A percentile compares a stretch with the other conserved stretches of the same genome.
These are phyloP conservation scores for Toxotes jaculatrix DNA, from an alignment of 2,113 vertebrate genomes.

Conservation along the genomic window DNA sequence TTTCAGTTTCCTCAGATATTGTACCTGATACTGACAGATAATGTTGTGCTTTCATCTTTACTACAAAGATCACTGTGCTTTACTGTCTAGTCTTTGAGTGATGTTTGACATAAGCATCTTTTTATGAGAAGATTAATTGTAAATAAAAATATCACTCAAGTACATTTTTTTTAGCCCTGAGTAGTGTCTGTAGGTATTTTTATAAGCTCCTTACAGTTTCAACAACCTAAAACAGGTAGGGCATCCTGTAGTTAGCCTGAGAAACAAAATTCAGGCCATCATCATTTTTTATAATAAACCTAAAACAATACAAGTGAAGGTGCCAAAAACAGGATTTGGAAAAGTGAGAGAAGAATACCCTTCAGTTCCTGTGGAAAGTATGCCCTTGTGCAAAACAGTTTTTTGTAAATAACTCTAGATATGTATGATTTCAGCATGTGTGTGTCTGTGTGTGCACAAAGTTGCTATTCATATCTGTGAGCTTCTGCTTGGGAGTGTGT, in stretches of 20 bases:
- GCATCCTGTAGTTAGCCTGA: background rate
- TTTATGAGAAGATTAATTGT: background rate
- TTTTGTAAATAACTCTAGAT: background rate
- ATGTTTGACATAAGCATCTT: background rate
- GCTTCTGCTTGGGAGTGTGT: constrained; percentile 37
- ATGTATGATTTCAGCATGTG: background rate
- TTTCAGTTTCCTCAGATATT: background rate
- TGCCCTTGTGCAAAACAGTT: background rate
- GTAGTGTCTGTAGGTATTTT: background rate
- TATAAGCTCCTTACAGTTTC: too few relatives aligned
- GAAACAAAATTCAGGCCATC: too few relatives aligned
- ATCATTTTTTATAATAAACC: background rate
- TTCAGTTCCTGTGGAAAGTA: background rate
- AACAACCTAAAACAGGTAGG: background rate
- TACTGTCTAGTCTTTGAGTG: background rate
- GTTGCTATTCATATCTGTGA: constrained; percentile 11
- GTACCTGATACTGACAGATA: background rate
- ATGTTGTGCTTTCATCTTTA: background rate
- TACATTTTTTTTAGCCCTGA: background rate
- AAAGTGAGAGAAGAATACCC: too few relatives aligned
- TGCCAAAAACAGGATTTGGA: background rate
- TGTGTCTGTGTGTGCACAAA: constrained; percentile 6
- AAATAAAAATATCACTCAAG: background rate
- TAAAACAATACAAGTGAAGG: background rate
- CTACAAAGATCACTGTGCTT: background rate